Evolutionary conservation across 2,888 invertebrate species (phyloP).

Genomic region (Emmelina monodactyla): DNA sequence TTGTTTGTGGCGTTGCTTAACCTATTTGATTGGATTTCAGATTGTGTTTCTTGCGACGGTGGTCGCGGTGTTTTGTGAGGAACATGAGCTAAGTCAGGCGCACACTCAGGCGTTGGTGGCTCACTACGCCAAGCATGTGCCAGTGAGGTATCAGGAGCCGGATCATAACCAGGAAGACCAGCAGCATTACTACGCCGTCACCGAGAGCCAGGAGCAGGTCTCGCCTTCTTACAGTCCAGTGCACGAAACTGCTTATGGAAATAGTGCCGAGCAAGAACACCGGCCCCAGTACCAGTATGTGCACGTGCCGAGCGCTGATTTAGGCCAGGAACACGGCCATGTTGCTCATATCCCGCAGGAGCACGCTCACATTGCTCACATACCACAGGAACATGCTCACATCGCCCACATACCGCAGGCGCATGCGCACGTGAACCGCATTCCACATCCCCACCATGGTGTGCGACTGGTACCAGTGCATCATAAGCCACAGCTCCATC

Average conservation of each 20-base stretch:
- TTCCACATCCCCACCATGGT: too few species aligned
- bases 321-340: neutral
- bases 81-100: neutral
- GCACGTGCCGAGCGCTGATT: neutral
- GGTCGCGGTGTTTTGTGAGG: neutral
- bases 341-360: neutral
- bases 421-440: neutral
- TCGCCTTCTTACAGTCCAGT: neutral
- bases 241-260: neutral
- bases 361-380: neutral
- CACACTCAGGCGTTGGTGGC: neutral
- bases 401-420: neutral
- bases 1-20: too few species aligned
- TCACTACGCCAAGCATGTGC: neutral
- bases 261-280: neutral
- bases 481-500: conserved; percentile 5
- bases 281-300: neutral
- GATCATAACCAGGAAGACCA: neutral
- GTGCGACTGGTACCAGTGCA: too few species aligned
- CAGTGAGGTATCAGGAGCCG: neutral
- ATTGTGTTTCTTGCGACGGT: conserved; percentile 2
- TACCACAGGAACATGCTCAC: neutral
- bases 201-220: neutral
- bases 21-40: neutral
- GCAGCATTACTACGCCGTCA: neutral